These are phyloP conservation scores for Lochmaea crataegi DNA, from an alignment of 2,888 invertebrate species.

Conservation along the genomic window DNA sequence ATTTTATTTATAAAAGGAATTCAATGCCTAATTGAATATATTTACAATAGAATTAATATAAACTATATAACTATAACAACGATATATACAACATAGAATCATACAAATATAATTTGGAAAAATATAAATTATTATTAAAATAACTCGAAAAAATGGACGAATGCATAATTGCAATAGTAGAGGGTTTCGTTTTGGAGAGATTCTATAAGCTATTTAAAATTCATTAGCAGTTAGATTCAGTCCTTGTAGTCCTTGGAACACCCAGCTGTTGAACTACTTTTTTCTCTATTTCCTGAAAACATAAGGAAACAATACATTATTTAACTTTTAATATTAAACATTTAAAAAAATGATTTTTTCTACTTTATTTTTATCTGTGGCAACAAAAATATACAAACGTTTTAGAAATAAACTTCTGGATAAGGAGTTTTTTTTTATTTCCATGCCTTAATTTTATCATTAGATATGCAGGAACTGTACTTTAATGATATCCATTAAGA, in stretches of 20 bases:
- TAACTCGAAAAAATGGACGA: constrained; percentile 57
- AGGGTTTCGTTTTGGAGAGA: constrained; percentile 28
- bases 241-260: constrained; percentile 63
- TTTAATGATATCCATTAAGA: no score
- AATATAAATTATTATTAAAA: constrained; percentile 53
- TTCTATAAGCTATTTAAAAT: constrained; percentile 14
- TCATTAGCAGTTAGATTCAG: constrained; percentile 62
- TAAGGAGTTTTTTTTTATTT: no score
- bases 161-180: constrained; percentile 58
- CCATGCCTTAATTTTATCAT: no score
- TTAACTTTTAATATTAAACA: no score
- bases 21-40: constrained; percentile 48
- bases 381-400: no score
- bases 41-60: constrained; percentile 62
- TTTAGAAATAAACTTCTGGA: no score
- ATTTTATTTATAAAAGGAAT: constrained; percentile 50
- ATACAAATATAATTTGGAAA: constrained; percentile 54
- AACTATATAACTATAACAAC: constrained; percentile 65
- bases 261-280: constrained; percentile 65
- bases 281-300: constrained; percentile 65
- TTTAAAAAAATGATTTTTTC: no score
- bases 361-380: no score
- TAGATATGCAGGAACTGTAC: no score
- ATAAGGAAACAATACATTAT: constrained; percentile 9
- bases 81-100: constrained; percentile 60